phyloP scores from a whole-genome alignment of 2,113 vertebrate species.

The Epinephelus moara region DNA sequence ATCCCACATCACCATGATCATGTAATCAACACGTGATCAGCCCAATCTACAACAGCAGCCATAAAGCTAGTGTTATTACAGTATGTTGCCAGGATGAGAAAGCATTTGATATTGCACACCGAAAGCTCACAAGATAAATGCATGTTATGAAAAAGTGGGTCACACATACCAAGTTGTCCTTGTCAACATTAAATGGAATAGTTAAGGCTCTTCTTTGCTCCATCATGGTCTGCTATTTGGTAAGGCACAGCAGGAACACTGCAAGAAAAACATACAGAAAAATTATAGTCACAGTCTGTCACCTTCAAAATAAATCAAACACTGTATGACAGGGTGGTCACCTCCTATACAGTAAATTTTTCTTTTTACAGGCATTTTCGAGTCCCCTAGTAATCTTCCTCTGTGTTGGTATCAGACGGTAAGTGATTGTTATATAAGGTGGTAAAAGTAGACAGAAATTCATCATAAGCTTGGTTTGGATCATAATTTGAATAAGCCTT shows the following conservation, averaged over 20 bases:
- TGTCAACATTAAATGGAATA: conserved; percentile 66
- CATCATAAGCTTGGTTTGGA: too few relatives aligned
- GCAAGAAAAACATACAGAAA: conserved; percentile 8
- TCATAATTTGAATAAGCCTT: too few relatives aligned
- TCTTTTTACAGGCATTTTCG: too few relatives aligned
- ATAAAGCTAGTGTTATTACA: background rate
- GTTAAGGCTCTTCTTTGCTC: conserved; percentile 76
- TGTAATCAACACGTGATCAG: background rate
- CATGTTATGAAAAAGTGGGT: background rate
- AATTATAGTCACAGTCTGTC: background rate
- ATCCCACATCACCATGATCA: background rate
- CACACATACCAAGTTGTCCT: conserved; percentile 70
- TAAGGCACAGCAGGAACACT: conserved; percentile 56
- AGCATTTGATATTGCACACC: background rate
- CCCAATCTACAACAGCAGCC: background rate
- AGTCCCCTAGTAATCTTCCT: too few relatives aligned
- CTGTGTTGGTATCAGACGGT: too few relatives aligned
- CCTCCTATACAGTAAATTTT: too few relatives aligned
- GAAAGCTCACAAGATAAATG: background rate
- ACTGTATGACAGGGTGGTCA: background rate
- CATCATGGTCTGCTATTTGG: conserved; percentile 57
- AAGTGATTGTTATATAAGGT: too few relatives aligned
- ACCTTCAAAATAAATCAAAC: background rate
- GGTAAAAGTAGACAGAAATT: too few relatives aligned
- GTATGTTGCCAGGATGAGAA: background rate